phyloP scores from a whole-genome alignment of 2,888 invertebrate species.

The Leucophenga maculata region DNA sequence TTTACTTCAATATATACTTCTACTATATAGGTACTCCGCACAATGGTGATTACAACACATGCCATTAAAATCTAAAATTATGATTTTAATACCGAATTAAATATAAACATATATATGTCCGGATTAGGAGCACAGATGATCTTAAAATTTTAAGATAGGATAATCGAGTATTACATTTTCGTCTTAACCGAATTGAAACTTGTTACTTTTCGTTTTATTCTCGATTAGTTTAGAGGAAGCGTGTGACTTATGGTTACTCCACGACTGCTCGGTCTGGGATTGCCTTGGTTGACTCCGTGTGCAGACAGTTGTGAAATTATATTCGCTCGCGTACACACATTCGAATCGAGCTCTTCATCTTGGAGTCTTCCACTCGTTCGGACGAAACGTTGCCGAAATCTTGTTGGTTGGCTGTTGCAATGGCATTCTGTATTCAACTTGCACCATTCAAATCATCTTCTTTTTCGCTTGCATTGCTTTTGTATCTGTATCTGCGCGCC shows the following conservation, averaged over 20 bases:
- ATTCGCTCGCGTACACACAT: constrained; percentile 53
- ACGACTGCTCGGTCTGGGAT: constrained; percentile 24
- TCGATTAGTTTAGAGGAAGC: constrained; percentile 49
- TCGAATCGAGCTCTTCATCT: constrained; percentile 7
- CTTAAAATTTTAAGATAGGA: neutral
- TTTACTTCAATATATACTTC: no score
- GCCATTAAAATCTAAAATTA: no score
- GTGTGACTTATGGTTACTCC: constrained; percentile 60
- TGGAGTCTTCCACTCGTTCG: no score
- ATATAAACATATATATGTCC: no score
- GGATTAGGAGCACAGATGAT: neutral
- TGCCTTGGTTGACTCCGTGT: constrained; percentile 50
- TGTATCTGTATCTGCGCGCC: constrained; percentile 12
- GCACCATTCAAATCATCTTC: constrained; percentile 40
- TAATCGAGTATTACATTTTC: constrained; percentile 21
- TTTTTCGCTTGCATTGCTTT: neutral
- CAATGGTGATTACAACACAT: no score
- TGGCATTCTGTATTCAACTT: no score
- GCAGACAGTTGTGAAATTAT: constrained; percentile 71
- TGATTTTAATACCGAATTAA: no score
- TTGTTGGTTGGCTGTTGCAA: no score
- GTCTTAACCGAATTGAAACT: constrained; percentile 43
- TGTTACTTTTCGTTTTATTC: neutral
- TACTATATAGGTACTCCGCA: no score
- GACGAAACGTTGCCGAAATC: no score